phyloP scores from a whole-genome alignment of 2,113 vertebrate species.

The Paracanthobrama guichenoti region DNA sequence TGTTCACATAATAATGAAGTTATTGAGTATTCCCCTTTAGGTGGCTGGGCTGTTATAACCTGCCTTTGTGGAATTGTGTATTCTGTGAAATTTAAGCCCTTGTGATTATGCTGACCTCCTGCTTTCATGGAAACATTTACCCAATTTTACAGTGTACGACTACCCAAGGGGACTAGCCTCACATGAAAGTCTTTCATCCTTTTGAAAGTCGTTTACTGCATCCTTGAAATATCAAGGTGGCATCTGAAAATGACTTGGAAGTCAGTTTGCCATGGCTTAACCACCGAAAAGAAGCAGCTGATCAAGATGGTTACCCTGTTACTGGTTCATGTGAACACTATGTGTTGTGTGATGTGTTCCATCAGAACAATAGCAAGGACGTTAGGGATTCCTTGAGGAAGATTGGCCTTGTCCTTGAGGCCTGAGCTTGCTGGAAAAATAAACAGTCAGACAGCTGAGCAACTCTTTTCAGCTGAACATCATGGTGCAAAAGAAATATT shows the following conservation, averaged over 20 bases:
- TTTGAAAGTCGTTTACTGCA: not conserved
- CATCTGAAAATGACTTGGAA: not conserved
- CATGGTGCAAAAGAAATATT: too few species aligned
- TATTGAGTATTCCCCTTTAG: not conserved
- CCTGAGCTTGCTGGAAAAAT: not conserved
- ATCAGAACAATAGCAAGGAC: too few species aligned
- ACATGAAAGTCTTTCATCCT: not conserved
- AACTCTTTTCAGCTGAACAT: not conserved
- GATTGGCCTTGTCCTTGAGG: not conserved
- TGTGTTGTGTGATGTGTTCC: too few species aligned
- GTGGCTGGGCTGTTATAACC: not conserved
- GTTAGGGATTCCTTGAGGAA: not conserved
- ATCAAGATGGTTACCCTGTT: not conserved
- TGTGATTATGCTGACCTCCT: not conserved
- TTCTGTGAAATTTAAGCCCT: too few species aligned
- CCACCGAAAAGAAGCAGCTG: not conserved
- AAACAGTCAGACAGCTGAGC: slow-evolving; percentile 1
- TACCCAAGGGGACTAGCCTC: not conserved
- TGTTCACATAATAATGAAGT: too few species aligned
- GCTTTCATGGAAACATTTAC: not conserved
- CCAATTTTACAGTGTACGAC: not conserved
- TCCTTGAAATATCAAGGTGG: not conserved
- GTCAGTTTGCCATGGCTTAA: not conserved
- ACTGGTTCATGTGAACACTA: not conserved
- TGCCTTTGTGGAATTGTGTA: not conserved